phyloP scores from a whole-genome alignment of 1,140 invertebrate species.

The Tetranychus cinnabarinus region DNA sequence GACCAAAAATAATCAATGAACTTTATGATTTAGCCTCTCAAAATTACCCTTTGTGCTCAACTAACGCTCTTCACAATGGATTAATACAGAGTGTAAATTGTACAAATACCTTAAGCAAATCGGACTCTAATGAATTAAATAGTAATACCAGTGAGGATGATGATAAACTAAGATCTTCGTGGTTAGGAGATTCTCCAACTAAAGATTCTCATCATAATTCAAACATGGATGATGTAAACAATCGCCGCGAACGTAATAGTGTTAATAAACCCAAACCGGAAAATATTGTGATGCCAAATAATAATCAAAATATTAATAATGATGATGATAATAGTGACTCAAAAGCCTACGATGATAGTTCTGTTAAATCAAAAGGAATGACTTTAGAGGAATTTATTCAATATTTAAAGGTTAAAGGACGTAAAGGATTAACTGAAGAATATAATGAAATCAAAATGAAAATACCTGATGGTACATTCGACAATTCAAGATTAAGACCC shows the following conservation, averaged over 20 bases:
- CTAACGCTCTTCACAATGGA: neutral
- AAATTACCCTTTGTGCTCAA: neutral
- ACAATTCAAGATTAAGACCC: slow-evolving; percentile 33
- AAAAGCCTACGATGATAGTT: neutral
- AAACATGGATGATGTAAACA: no score
- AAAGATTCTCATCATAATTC: neutral
- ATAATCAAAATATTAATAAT: neutral
- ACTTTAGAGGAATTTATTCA: slow-evolving; percentile 51
- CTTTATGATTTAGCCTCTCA: slow-evolving; percentile 14
- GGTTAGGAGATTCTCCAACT: neutral
- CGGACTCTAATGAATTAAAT: neutral
- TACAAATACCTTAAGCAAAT: neutral
- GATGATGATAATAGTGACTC: neutral
- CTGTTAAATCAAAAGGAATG: slow-evolving; percentile 22
- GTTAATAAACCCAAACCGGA: neutral
- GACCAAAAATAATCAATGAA: slow-evolving; percentile 26
- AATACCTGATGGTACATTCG: slow-evolving; percentile 3
- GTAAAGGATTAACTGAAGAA: slow-evolving; percentile 52
- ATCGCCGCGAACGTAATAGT: neutral
- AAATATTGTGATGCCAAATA: neutral
- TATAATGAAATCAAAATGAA: slow-evolving; percentile 41
- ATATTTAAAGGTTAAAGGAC: slow-evolving; percentile 41
- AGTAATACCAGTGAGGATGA: slow-evolving; percentile 1
- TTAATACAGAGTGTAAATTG: neutral
- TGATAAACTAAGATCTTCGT: neutral